These are phyloP conservation scores for Urocyon cinereoargenteus DNA, from an alignment of 2,797 vertebrate genomes.

Conservation along the genomic window DNA sequence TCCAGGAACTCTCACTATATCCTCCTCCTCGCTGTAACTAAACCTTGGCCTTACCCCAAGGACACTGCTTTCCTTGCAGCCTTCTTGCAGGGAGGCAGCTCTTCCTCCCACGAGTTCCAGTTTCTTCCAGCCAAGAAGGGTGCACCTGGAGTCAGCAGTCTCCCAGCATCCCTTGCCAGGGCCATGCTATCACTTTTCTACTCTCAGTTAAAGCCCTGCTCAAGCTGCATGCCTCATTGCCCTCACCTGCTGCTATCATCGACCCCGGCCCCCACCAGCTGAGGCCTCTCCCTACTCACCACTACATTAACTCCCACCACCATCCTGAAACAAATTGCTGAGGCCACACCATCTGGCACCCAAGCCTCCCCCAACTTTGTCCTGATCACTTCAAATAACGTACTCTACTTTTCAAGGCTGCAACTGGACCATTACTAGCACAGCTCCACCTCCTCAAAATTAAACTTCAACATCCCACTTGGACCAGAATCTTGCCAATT, in stretches of 20 bases:
- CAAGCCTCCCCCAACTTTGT: background rate
- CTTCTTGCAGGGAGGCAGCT: background rate
- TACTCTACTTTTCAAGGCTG: background rate
- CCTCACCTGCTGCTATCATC: background rate
- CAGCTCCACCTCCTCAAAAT: background rate
- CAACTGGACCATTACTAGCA: background rate
- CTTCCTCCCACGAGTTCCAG: background rate
- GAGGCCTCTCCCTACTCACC: background rate
- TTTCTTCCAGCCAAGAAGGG: constrained; percentile 31
- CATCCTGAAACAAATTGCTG: background rate
- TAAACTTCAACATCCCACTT: background rate
- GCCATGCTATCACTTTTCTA: background rate
- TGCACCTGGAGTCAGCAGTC: background rate
- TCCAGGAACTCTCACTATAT: background rate
- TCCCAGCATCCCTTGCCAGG: background rate
- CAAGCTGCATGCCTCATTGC: background rate
- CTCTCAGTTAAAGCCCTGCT: background rate
- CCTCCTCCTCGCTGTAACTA: background rate
- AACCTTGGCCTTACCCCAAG: constrained; percentile 51
- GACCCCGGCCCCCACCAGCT: background rate
- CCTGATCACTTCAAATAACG: background rate
- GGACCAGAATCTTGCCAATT: background rate
- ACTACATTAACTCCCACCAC: background rate
- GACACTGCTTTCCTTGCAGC: background rate
- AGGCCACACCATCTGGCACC: background rate